Base-by-base conservation (phyloP, 2,888 invertebrate species). In the Nowickia ferox region DNA sequence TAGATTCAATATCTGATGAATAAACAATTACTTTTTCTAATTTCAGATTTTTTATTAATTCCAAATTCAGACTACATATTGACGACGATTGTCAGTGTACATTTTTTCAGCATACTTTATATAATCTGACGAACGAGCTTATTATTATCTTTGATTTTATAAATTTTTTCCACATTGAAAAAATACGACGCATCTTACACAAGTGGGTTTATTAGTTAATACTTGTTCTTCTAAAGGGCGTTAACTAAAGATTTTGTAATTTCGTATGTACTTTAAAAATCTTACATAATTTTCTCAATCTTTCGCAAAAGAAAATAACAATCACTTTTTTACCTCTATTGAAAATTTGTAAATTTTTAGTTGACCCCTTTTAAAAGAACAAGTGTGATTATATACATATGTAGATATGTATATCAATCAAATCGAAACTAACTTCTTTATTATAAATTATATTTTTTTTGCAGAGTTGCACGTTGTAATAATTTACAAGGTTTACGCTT, bases 31-130 rank as follows among this genome's bases (percentile, higher is more conserved):
- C 79, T 76, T 75, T 74, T 42, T 87, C 71, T 44, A 69, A 86
- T 89, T 90, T 72, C 88, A 93, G 93, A 88, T 93, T 92, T 88
- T 93, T 93, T 88, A 90, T 88, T 87, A 91, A 92, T 88, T 92
- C 92, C 86, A 91, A 92, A 88, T 92, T 93, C 88, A 90, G 90
- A 84, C 88, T 93, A 71, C 88, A 92, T 87, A 88, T 92, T 87
- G 90, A 90, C 81, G 90, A 91, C 89, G 93, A 93, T 88, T 90
- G 90, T 57, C 92, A 93, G 86, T 89, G 91, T 88, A 89, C 90
- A 81, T 93, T 93, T 89, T 93, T 92, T 88, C 90, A 92, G 80
- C 90, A 91, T 78, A 89, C 89, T 75, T 89, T 93, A 81, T 88
- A 90, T 82, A 90, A 91, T 88, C 87, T 93, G 88, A 91, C 90